Conservation (phyloP, 2,888 invertebrate species). For the Spodoptera picta region DNA sequence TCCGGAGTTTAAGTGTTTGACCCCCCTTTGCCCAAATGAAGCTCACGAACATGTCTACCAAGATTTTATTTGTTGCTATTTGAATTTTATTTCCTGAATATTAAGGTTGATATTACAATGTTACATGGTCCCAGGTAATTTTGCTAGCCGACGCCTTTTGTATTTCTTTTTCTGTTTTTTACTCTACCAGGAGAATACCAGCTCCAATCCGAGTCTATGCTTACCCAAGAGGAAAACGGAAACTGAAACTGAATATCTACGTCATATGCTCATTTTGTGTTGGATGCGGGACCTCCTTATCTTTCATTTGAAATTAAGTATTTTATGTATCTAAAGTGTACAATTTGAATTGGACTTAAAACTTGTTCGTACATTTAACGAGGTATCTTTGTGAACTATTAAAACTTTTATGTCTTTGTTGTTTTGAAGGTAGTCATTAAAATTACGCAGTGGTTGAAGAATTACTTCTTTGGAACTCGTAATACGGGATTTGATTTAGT, state of each 20-base stretch:
- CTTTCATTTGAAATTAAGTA: conserved; percentile 22
- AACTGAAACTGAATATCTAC: conserved; percentile 64
- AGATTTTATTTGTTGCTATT: conserved; percentile 62
- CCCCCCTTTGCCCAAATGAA: conserved; percentile 85
- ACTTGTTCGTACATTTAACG: conserved; percentile 14
- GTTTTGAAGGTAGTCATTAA: conserved; percentile 9
- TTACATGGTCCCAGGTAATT: conserved; percentile 55
- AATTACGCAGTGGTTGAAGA: conserved; percentile 13
- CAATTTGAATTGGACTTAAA: conserved; percentile 17
- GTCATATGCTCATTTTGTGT: conserved; percentile 61
- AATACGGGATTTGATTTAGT: not conserved
- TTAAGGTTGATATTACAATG: conserved; percentile 66
- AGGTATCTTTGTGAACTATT: conserved; percentile 23
- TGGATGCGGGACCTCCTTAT: conserved; percentile 36
- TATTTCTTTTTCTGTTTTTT: conserved; percentile 83
- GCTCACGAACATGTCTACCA: conserved; percentile 77
- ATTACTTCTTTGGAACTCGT: not conserved
- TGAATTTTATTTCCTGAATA: conserved; percentile 61
- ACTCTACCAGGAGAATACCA: conserved; percentile 77
- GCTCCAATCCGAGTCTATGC: conserved; percentile 79
- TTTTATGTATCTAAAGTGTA: conserved; percentile 5
- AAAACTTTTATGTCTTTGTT: conserved; percentile 20
- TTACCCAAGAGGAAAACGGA: conserved; percentile 68
- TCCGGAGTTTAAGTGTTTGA: conserved; percentile 85
- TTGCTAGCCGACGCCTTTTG: conserved; percentile 77